These are phyloP conservation scores for Conistra vaccinii DNA, from an alignment of 2,888 invertebrate genomes.

Conservation along the genomic window DNA sequence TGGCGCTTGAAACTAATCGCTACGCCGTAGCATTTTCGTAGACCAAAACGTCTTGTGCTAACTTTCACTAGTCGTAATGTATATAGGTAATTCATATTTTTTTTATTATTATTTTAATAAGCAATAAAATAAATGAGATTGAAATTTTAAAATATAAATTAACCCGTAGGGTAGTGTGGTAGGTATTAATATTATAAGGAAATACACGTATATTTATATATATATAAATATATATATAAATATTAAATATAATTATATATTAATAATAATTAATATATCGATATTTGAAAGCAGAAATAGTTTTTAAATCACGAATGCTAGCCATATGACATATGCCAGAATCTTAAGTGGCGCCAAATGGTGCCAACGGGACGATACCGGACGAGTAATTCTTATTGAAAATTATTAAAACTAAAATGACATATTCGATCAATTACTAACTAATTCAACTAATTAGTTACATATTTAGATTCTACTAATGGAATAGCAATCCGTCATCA, in stretches of 20 bases:
- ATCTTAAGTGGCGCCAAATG: too few relatives aligned
- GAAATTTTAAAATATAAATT: background rate
- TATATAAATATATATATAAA: too few relatives aligned
- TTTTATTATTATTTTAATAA: background rate
- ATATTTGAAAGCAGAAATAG: too few relatives aligned
- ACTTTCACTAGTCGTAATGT: background rate
- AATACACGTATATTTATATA: too few relatives aligned
- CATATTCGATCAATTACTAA: conserved; percentile 37
- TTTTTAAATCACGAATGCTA: too few relatives aligned
- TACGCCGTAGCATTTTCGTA: background rate
- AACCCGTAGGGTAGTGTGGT: too few relatives aligned
- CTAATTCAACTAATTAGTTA: conserved; percentile 28
- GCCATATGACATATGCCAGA: too few relatives aligned
- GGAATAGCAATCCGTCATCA: conserved; percentile 46
- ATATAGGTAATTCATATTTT: too few relatives aligned
- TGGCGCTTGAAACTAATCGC: conserved; percentile 32
- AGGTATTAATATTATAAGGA: too few relatives aligned
- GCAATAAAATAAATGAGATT: background rate
- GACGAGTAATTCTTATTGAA: background rate
- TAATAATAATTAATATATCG: too few relatives aligned
- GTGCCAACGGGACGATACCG: too few relatives aligned
- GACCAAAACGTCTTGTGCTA: background rate
- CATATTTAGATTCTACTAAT: conserved; percentile 17
- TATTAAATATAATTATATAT: too few relatives aligned
- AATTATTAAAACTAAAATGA: conserved; percentile 5